Base-by-base conservation (phyloP, 2,113 vertebrate species). In the Echinops telfairi region DNA sequence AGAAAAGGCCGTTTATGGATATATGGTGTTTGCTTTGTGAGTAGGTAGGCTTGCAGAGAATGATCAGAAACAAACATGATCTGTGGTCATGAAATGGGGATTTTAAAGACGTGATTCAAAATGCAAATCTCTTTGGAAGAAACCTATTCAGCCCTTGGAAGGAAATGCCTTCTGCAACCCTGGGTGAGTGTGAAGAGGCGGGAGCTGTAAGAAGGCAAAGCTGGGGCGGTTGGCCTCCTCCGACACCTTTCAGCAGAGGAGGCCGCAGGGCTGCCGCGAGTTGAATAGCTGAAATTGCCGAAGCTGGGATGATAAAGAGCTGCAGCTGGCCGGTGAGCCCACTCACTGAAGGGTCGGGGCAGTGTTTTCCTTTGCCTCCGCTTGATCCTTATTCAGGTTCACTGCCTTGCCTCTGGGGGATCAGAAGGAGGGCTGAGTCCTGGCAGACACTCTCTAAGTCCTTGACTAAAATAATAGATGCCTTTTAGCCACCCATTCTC, bases 201-300 rank as follows among this genome's bases (percentile, higher is more conserved):
- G 47, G 40, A 40, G 64, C 75, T 29, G 2, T 36, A 58, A 73
- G 38, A 64, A 80, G 90, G 47, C 20, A 25, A 53, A 27, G 47
- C 64, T 82, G 43, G 47, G 47, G 6, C 77, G 36, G 36, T 40
- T 78, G 23, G 16, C 77, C 76, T 88, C 38, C 60, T 94, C 83
- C 81, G 71, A 77, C 62, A 78, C 76, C 81, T 95, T 29, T 19
- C 43, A 76, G 71, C 43, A 33, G 75, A 70, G 84, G 43, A 33
- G 25, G 6, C 17, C 66, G 83, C 62, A 80, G 47, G 89, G 86
- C 43, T 89, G 29, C 33, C 75, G 79, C 43, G 11, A 12, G 81
- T 76, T 90, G 71, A 88, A 75, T 83, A 88, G 92, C 29, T 95
- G 71, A 88, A 90, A 70, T 90, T 66, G n/a, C 70, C 78, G 40